Base-by-base conservation (phyloP, 1,140 invertebrate genomes). In the Fopius arisanus region DNA sequence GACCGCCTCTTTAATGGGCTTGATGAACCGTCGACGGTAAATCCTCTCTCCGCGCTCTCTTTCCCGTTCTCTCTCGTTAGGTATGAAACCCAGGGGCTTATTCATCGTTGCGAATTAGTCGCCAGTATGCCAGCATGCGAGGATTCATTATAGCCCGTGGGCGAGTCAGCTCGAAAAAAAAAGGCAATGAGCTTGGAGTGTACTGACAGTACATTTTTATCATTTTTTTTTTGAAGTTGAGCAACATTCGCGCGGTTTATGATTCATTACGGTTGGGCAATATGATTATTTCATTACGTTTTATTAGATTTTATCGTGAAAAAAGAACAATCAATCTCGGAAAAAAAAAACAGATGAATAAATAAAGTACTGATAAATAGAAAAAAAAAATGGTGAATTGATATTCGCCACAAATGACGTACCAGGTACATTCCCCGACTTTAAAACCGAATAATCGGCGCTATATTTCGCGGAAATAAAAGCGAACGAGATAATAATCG, bases 11-110 rank as follows among this genome's bases (percentile, higher is more conserved):
- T 75, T 78, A 78, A 78, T 78, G 77, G 74, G 77, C 77, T 78
- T 68, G 77, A 78, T 78, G 77, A 78, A 78, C 75, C 75, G 73
- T 75, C 69, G 77, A 72, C 72, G 72, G 71, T 78, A 59, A 59
- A 59, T 59, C 43, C 43, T n/a, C 43, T n/a, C 16, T 26, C 54
- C 54, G 1, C 19, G 7, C 54, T 59, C 54, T 59, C 54, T 59
- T 26, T 59, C 54, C 23, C 23, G 23, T 12, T 59, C 54, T 62
- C 54, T 62, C 63, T 33, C 63, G n/a, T 37, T 40, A 63, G 73
- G 31, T 51, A 54, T 65, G 73, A 78, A 78, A 74, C 74, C 74
- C 70, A 48, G 29, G 72, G 74, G 76, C 65, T 75, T 78, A 78
- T 78, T 72, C 69, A 78, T 73, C 68, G 74, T 75, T 51, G 77